These are phyloP conservation scores for Nymphalis io DNA, from an alignment of 1,140 invertebrate species.

Conservation along the genomic window DNA sequence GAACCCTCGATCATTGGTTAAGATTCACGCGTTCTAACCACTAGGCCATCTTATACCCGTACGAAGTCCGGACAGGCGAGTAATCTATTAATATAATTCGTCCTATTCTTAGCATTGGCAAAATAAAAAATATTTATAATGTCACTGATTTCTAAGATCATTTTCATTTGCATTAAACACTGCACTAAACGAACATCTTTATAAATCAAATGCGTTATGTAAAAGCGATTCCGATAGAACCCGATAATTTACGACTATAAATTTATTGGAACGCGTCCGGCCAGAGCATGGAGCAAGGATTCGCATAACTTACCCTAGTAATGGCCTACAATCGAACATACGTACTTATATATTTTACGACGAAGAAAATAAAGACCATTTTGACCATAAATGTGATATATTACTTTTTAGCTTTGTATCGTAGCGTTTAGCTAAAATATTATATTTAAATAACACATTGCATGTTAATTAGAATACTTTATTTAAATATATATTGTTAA, in stretches of 20 bases:
- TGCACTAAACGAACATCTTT: slow-evolving; percentile 4
- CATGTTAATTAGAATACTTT: neutral
- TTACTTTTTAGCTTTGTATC: slow-evolving; percentile 1
- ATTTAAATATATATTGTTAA: neutral
- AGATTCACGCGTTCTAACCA: too few relatives aligned
- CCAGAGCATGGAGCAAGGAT: slow-evolving; percentile 31
- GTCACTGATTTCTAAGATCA: neutral
- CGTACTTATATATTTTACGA: neutral
- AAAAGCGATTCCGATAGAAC: slow-evolving; percentile 34
- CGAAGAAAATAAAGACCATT: neutral
- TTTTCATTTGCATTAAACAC: neutral
- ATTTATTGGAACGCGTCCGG: slow-evolving; percentile 39
- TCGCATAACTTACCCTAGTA: slow-evolving; percentile 35
- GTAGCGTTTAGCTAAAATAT: neutral
- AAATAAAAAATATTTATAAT: too few relatives aligned
- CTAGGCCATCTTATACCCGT: too few relatives aligned
- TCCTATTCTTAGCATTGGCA: too few relatives aligned
- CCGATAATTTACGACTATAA: slow-evolving; percentile 38
- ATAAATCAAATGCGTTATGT: slow-evolving; percentile 33
- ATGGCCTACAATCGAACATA: slow-evolving; percentile 27
- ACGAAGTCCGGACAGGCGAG: too few relatives aligned
- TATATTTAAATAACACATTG: neutral
- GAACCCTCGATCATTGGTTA: too few relatives aligned
- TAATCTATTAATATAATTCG: too few relatives aligned
- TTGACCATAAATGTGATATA: neutral